A percentile compares a stretch with the other conserved stretches of the same genome.
phyloP scores from a whole-genome alignment of 2,888 invertebrate species.

The Heliothis peltigera region DNA sequence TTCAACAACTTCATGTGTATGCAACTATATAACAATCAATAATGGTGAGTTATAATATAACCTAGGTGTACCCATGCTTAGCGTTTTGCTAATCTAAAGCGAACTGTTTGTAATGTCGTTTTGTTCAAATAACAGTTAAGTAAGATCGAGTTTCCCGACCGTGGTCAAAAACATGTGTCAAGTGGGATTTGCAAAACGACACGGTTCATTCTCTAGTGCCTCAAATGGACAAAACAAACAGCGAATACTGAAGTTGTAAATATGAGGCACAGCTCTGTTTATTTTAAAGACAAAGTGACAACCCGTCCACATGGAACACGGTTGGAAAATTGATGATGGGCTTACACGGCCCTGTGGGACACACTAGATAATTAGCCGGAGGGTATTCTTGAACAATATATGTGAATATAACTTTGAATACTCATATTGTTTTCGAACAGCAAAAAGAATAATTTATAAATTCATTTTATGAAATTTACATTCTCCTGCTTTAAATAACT shows the following conservation, averaged over 20 bases:
- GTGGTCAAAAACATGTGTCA: slow-evolving; percentile 22
- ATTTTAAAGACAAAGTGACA: slow-evolving; percentile 66
- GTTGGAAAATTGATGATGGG: slow-evolving; percentile 68
- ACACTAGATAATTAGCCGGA: slow-evolving; percentile 41
- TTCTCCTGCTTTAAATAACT: slow-evolving; percentile 38
- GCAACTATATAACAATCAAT: slow-evolving; percentile 90
- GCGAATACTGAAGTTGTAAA: slow-evolving; percentile 30
- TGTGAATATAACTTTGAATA: slow-evolving; percentile 11
- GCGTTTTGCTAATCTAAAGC: not conserved
- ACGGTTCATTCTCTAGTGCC: slow-evolving; percentile 8
- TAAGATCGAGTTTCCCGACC: slow-evolving; percentile 1
- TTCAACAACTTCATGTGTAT: slow-evolving; percentile 98
- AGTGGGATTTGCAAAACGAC: slow-evolving; percentile 27
- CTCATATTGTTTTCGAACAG: slow-evolving; percentile 32
- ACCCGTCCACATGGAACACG: slow-evolving; percentile 63
- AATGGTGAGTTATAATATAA: not conserved
- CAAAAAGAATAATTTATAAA: slow-evolving; percentile 36
- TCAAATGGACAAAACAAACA: slow-evolving; percentile 44
- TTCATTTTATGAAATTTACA: slow-evolving; percentile 36
- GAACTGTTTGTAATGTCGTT: not conserved
- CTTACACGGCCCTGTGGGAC: slow-evolving; percentile 28
- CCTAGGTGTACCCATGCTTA: not conserved
- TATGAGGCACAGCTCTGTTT: slow-evolving; percentile 64
- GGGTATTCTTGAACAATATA: slow-evolving; percentile 13
- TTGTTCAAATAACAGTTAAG: slow-evolving; percentile 14